Percentiles rank a stretch among this genome's conserved stretches.
Evolutionary conservation across 2,113 vertebrate genomes (phyloP).

Genomic region (Alexandromys fortis): DNA sequence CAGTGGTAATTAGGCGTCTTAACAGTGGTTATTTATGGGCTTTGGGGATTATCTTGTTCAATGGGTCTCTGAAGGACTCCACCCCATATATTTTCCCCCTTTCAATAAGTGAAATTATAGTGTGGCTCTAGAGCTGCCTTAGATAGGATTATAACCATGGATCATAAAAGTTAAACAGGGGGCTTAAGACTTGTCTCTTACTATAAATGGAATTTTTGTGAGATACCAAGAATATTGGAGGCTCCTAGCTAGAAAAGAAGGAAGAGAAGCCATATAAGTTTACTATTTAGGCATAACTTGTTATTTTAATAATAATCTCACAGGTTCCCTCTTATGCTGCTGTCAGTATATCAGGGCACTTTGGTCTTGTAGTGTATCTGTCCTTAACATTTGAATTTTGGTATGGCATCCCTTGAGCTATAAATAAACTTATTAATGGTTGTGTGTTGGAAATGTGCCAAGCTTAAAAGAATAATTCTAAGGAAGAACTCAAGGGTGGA

Average conservation of each 20-base stretch:
- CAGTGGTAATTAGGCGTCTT: background rate
- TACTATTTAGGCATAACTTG: background rate
- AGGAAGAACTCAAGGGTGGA: background rate
- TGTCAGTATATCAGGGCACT: too few relatives aligned
- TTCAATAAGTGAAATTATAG: background rate
- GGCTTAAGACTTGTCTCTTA: background rate
- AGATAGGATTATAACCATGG: background rate
- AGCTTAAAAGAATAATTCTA: background rate
- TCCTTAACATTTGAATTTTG: background rate
- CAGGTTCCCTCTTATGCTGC: background rate
- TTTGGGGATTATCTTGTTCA: background rate
- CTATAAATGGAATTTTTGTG: background rate
- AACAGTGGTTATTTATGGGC: background rate
- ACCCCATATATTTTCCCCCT: background rate
- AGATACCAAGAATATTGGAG: background rate
- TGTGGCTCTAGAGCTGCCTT: background rate
- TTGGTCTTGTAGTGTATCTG: background rate
- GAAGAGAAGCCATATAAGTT: background rate
- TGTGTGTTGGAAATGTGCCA: background rate
- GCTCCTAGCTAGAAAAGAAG: background rate
- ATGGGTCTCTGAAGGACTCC: background rate
- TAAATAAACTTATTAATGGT: background rate
- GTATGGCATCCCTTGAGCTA: too few relatives aligned
- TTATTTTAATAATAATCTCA: too few relatives aligned
- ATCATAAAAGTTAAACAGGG: background rate